These are phyloP conservation scores for Ypsolopha scabrella DNA, from an alignment of 2,888 invertebrate species.

Conservation along the genomic window DNA sequence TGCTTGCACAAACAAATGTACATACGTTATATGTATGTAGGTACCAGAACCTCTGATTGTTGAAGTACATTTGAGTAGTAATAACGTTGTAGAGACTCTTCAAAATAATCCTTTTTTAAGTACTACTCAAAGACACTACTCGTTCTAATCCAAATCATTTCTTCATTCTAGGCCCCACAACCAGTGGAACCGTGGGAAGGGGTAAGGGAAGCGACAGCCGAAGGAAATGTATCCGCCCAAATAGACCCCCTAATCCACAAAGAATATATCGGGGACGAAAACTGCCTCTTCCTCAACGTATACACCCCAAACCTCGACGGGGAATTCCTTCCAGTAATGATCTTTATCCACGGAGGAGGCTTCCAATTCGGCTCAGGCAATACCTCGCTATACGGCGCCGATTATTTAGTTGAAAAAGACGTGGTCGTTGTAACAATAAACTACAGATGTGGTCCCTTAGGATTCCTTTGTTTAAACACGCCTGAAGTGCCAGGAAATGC, in stretches of 20 bases:
- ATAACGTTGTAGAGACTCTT: too few species aligned
- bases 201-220: slow-evolving; percentile 71
- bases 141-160: neutral
- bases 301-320: slow-evolving; percentile 71
- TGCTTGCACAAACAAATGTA: too few species aligned
- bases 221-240: slow-evolving; percentile 73
- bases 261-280: slow-evolving; percentile 67
- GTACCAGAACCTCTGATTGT: too few species aligned
- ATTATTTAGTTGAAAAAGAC: slow-evolving; percentile 68
- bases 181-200: slow-evolving; percentile 70
- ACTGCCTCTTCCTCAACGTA: slow-evolving; percentile 78
- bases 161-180: slow-evolving; percentile 62
- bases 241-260: slow-evolving; percentile 46
- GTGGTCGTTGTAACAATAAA: slow-evolving; percentile 69
- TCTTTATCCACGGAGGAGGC: slow-evolving; percentile 70
- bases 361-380: slow-evolving; percentile 65
- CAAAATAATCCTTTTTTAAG: too few species aligned
- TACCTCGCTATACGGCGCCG: slow-evolving; percentile 53
- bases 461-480: slow-evolving; percentile 51
- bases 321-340: slow-evolving; percentile 65
- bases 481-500: slow-evolving; percentile 60
- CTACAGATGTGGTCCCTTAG: slow-evolving; percentile 60
- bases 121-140: too few species aligned
- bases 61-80: too few species aligned
- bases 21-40: too few species aligned